Percentiles rank a stretch among this genome's conserved stretches.
phyloP scores from a whole-genome alignment of 2,113 vertebrate genomes.

The Centropus bengalensis region DNA sequence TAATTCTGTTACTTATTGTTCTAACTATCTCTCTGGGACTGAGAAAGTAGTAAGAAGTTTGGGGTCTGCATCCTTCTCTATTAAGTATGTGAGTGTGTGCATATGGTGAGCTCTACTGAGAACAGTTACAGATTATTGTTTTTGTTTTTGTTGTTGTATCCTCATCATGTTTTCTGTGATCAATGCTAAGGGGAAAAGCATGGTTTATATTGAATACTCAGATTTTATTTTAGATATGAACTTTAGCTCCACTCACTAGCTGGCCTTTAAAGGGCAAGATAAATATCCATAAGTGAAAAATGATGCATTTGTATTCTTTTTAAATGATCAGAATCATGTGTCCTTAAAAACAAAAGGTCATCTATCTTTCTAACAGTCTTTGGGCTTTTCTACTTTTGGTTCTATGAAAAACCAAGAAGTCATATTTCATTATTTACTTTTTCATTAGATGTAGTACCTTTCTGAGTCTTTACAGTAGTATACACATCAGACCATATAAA shows the following conservation, averaged over 20 bases:
- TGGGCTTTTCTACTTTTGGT: background rate
- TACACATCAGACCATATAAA: background rate
- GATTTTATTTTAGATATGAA: constrained; percentile 40
- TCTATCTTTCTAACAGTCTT: background rate
- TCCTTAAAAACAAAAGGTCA: constrained; percentile 50
- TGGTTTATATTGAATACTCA: background rate
- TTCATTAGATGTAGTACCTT: background rate
- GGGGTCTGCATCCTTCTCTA: background rate
- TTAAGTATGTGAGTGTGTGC: background rate
- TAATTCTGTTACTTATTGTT: background rate
- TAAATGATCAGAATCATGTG: constrained; percentile 33
- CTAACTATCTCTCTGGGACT: background rate
- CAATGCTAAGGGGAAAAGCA: background rate
- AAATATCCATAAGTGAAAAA: constrained; percentile 55
- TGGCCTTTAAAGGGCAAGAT: constrained; percentile 64
- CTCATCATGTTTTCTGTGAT: constrained; percentile 6
- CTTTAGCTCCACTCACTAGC: constrained; percentile 33
- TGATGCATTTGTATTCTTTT: constrained; percentile 36
- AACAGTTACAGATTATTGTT: background rate
- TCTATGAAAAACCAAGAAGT: background rate
- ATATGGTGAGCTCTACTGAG: background rate
- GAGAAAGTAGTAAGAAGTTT: background rate
- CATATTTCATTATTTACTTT: background rate
- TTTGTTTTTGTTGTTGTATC: background rate
- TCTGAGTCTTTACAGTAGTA: background rate